Evolutionary conservation across 2,888 invertebrate genomes (phyloP).

Genomic region (Xylota segnis): DNA sequence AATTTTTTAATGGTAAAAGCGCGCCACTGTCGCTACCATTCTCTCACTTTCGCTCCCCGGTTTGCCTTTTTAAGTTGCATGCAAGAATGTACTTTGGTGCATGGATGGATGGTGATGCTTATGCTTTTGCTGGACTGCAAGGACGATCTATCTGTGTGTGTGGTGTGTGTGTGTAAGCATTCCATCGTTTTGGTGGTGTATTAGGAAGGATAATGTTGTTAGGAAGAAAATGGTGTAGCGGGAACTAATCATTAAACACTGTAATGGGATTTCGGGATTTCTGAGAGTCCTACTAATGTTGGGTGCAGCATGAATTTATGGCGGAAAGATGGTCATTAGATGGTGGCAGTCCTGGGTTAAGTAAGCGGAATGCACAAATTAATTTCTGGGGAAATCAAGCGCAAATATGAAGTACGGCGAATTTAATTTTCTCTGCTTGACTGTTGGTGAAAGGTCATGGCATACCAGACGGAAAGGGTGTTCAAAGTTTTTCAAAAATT

Average conservation of each 20-base stretch:
- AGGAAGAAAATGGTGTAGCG: constrained; percentile 56
- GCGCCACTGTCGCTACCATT: constrained; percentile 28
- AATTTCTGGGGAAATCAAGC: constrained; percentile 68
- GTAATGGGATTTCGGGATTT: constrained; percentile 73
- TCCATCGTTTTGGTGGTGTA: constrained; percentile 32
- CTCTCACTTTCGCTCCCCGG: constrained; percentile 1
- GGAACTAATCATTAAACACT: constrained; percentile 74
- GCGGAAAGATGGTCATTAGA: constrained; percentile 71
- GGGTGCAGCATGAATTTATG: constrained; percentile 71
- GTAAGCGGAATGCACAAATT: constrained; percentile 59
- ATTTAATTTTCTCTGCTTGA: constrained; percentile 40
- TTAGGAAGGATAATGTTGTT: constrained; percentile 67
- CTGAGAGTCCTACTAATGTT: constrained; percentile 58
- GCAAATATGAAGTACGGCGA: constrained; percentile 46
- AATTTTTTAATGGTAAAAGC: constrained; percentile 65
- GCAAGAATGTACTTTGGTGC: constrained; percentile 50
- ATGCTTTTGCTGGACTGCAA: not conserved
- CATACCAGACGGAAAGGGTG: not conserved
- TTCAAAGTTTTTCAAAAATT: not conserved
- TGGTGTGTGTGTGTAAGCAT: constrained; percentile 45
- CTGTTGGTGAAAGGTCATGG: constrained; percentile 11
- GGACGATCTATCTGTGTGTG: constrained; percentile 3
- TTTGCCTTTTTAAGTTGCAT: constrained; percentile 37
- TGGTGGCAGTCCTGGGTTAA: constrained; percentile 51
- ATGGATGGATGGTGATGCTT: constrained; percentile 24